Percentiles rank a stretch among this genome's conserved stretches.
Evolutionary conservation across 2,113 vertebrate genomes (phyloP).

Genomic region (Oceanodroma tethys): DNA sequence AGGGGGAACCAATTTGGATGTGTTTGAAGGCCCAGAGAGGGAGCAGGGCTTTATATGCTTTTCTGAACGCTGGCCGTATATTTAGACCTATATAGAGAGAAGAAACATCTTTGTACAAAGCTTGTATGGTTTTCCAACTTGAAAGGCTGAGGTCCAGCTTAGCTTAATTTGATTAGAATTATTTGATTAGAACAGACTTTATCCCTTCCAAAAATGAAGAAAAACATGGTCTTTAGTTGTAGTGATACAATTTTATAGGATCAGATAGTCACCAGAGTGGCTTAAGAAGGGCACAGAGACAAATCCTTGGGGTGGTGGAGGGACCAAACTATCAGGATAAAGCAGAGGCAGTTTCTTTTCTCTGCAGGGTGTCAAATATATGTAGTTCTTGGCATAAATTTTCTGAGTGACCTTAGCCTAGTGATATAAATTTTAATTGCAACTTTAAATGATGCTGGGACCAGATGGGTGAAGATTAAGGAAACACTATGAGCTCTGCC

Average conservation of each 20-base stretch:
- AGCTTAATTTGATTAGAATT: background rate
- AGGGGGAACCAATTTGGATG: background rate
- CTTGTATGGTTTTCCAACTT: background rate
- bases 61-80: background rate
- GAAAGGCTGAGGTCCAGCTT: background rate
- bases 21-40: background rate
- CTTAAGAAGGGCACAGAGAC: background rate
- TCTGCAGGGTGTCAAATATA: background rate
- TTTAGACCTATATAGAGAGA: background rate
- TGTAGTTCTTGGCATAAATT: constrained; percentile 24
- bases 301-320: background rate
- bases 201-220: background rate
- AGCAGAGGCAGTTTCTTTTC: constrained; percentile 14
- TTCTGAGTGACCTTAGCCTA: constrained; percentile 27
- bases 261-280: background rate
- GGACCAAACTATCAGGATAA: background rate
- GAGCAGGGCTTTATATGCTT: background rate
- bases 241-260: background rate
- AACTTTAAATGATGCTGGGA: background rate
- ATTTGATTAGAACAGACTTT: background rate
- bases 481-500: background rate
- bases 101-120: background rate
- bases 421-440: constrained; percentile 39
- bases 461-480: background rate
- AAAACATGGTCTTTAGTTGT: background rate